Conservation (phyloP, 2,797 vertebrate species). For the Psittacula derbiana region DNA sequence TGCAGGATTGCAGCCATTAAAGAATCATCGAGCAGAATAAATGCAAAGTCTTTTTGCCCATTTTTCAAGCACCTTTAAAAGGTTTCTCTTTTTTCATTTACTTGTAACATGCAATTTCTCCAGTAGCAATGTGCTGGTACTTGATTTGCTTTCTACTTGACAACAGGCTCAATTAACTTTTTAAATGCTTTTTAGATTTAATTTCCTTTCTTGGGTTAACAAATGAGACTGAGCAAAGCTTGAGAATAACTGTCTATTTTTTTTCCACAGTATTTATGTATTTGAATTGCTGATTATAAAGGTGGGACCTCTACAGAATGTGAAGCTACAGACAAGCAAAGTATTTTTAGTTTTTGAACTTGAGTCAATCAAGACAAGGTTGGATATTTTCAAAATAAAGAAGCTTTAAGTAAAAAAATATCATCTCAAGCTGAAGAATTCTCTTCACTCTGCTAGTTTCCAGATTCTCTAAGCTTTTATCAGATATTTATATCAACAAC, state of each 20-base stretch:
- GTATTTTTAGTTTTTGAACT: background rate
- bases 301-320: background rate
- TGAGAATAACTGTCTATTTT: background rate
- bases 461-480: background rate
- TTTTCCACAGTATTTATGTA: background rate
- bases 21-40: constrained; percentile 39
- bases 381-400: background rate
- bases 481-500: background rate
- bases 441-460: background rate
- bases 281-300: background rate
- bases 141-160: constrained; percentile 23
- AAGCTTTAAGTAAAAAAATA: background rate
- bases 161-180: constrained; percentile 3
- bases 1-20: constrained; percentile 50
- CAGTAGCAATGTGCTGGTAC: background rate
- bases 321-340: background rate
- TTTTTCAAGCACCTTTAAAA: constrained; percentile 49
- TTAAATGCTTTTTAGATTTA: background rate
- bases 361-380: background rate
- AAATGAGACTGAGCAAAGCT: background rate
- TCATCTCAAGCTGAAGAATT: background rate
- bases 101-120: background rate
- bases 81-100: constrained; percentile 35
- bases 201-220: constrained; percentile 6
- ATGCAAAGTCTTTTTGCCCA: background rate